Base-by-base conservation (phyloP, 1,140 invertebrate genomes). In the Eumaeus atala region DNA sequence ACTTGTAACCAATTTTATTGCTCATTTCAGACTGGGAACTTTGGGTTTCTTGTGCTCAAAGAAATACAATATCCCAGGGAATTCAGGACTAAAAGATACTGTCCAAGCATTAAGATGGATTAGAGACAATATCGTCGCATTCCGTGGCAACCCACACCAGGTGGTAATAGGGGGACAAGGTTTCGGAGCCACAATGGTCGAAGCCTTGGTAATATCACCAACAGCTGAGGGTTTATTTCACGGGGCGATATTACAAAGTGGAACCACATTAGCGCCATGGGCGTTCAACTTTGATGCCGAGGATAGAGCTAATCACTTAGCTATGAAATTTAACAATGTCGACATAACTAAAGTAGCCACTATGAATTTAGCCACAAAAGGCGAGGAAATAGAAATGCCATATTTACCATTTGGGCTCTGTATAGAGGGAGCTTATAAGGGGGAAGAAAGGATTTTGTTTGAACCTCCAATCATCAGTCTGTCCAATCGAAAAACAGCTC, bases 11-110 rank as follows among this genome's bases (percentile, higher is more conserved):
- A n/a, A 34, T 58, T 49, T 28, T n/a, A 53, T 71, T 76, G 48
- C 67, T 28, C 10, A 53, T 71, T 76, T 44, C 67, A 86, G 83
- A 59, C 28, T 74, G 6, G 77, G 77, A 2, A 65, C 77, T 33
- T n/a, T 85, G 17, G 89, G 90, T 67, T 89, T 90, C 61, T 61
- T 90, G 58, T 91, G 78, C 36, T 90, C 76, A 57, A 87, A 67
- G 56, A 85, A 83, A 51, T 90, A 85, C 74, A 89, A 73, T 82
- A 90, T 89, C 6, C 91, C 92, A 1, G 93, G 93, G 1, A 94
- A 94, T 66, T 90, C 89, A 9, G 93, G 92, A 1, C 74, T 93
- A n/a, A 90, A 91, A 67, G 93, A 94, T 57, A 90, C 92, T 34
- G 75, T 92, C 9, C 67, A 91, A 70, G 93, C 92, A 0, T 62